Percentiles rank a stretch among this genome's conserved stretches.
These are phyloP conservation scores for Microtus richardsoni DNA, from an alignment of 2,113 vertebrate species.

Conservation along the genomic window DNA sequence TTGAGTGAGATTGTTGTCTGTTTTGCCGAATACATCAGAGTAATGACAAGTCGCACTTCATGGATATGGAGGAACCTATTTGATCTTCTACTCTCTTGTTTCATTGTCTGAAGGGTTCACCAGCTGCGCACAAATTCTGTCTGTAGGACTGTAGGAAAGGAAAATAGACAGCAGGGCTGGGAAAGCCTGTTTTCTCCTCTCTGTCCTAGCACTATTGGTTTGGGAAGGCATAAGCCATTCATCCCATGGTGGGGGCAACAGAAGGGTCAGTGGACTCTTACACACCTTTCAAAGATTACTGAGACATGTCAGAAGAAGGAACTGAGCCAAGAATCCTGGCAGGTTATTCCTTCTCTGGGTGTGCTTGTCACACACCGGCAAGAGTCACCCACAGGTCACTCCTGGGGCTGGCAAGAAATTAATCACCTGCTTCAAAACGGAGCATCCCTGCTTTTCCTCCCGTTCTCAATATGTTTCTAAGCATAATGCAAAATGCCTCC, in stretches of 20 bases:
- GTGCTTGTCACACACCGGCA: slow-evolving; percentile 69
- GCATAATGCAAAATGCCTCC: slow-evolving; percentile 58
- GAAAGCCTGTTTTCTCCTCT: slow-evolving; percentile 33
- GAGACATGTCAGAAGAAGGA: slow-evolving; percentile 64
- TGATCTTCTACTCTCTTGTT: neutral
- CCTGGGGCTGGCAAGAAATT: slow-evolving; percentile 69
- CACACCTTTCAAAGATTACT: slow-evolving; percentile 57
- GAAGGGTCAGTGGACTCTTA: slow-evolving; percentile 28
- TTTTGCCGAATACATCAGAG: neutral
- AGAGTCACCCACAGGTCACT: slow-evolving; percentile 73
- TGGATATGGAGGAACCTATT: neutral
- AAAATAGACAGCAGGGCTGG: neutral
- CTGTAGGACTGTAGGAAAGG: neutral
- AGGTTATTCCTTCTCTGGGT: slow-evolving; percentile 59
- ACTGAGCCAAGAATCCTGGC: slow-evolving; percentile 69
- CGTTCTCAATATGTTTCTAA: slow-evolving; percentile 68
- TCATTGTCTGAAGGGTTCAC: neutral
- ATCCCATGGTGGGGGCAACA: slow-evolving; percentile 51
- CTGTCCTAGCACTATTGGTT: neutral
- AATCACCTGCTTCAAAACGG: slow-evolving; percentile 66
- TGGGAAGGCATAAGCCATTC: slow-evolving; percentile 22
- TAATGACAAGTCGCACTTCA: neutral
- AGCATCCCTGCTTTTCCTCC: slow-evolving; percentile 54
- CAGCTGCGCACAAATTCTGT: neutral
- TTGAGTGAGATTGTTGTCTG: neutral